These are phyloP conservation scores for Cheilinus undulatus DNA, from an alignment of 2,113 vertebrate genomes.

Conservation along the genomic window DNA sequence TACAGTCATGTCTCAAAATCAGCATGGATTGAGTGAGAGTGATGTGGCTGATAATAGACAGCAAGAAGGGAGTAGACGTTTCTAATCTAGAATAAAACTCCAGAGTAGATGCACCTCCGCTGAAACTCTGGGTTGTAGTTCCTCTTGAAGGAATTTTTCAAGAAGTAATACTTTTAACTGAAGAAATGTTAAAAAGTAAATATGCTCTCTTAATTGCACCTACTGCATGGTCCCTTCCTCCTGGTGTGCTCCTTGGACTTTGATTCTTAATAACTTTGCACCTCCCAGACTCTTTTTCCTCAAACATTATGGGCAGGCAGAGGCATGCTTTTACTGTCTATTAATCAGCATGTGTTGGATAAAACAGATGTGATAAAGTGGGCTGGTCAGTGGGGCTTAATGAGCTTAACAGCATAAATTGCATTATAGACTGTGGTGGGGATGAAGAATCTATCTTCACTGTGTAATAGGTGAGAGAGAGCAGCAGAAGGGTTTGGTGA, in stretches of 20 bases:
- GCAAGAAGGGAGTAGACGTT: too few species aligned
- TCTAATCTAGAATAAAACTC: too few species aligned
- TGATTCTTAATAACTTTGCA: slow-evolving; percentile 53
- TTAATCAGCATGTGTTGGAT: slow-evolving; percentile 53
- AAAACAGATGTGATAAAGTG: slow-evolving; percentile 51
- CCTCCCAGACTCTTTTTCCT: slow-evolving; percentile 5
- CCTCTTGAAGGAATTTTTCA: too few species aligned
- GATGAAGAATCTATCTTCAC: slow-evolving; percentile 18
- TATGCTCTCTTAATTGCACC: slow-evolving; percentile 43
- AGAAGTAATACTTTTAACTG: slow-evolving; percentile 25
- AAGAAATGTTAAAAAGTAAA: slow-evolving; percentile 26
- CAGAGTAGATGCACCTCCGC: too few species aligned
- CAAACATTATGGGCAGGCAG: slow-evolving; percentile 28
- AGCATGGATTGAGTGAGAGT: too few species aligned
- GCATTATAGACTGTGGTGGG: slow-evolving; percentile 21
- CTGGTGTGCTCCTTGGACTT: slow-evolving; percentile 38
- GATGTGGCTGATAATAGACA: too few species aligned
- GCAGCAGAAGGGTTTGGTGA: slow-evolving; percentile 10
- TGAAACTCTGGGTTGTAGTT: too few species aligned
- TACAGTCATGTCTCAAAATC: too few species aligned
- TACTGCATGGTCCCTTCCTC: slow-evolving; percentile 4
- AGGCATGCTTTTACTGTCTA: slow-evolving; percentile 38
- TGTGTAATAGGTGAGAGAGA: slow-evolving; percentile 15
- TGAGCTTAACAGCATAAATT: slow-evolving; percentile 56
- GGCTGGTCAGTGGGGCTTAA: slow-evolving; percentile 56